Base-by-base conservation (phyloP, 1,140 invertebrate species). In the Geopemphigus sp. region DNA sequence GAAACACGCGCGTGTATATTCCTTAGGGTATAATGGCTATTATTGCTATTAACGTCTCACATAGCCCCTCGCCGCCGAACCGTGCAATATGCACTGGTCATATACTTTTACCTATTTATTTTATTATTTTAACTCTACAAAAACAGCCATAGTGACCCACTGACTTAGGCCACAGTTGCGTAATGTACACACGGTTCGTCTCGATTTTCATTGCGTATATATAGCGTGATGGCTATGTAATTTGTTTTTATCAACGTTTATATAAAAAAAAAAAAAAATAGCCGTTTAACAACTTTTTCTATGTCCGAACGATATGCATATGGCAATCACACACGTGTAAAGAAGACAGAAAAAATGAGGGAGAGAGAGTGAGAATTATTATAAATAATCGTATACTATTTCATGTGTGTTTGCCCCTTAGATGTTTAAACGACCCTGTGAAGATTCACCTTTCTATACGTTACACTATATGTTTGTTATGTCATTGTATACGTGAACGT, bases 91-190 rank as follows among this genome's bases (percentile, higher is more conserved):
- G 6, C 32, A 39, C 54, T 74, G 68, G 74, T 57, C 22, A 66
- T 29, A 56, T n/a, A 70, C 80, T 81, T 81, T 73, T 70, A 81
- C 66, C 64, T 73, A 81, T 57, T 70, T 66, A 81, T 70, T 68
- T 81, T 81, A 70, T 70, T 66, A 66, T 81, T 81, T 57, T 73
- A 68, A 39, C 57, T 5, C 50, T 70, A 54, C 17, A 59, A 70
- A 66, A 81, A 70, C n/a, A 45, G 39, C 22, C 45, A 63, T 24
- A 56, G n/a, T 70, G 68, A 74, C 73, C 80, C 70, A 72, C 56
- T 74, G 80, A 81, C 80, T 76, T 56, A 17, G 22, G 56, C 12
- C 14, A 32, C 29, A 12, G 11, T 66, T 45, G n/a, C 19, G n/a
- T 19, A 22, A 66, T 66, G 32, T 74, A 15, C 32, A 26, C n/a